A percentile compares a stretch with the other conserved stretches of the same genome.
Evolutionary conservation across 2,888 invertebrate species (phyloP).

Genomic region (Mermis nigrescens): DNA sequence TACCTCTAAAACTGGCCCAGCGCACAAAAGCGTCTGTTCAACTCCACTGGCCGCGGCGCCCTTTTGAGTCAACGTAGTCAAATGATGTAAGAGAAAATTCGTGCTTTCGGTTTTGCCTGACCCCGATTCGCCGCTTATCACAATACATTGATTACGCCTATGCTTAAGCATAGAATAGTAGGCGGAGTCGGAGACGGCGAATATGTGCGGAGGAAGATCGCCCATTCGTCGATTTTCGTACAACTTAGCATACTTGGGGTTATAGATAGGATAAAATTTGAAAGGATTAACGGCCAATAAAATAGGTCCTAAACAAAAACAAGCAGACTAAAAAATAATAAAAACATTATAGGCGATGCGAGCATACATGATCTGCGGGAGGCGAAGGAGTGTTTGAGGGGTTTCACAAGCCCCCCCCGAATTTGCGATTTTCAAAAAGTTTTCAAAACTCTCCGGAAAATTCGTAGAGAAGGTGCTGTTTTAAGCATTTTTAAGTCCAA

Average conservation of each 20-base stretch:
- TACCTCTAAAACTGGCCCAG: conserved; percentile 76
- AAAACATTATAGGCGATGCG: too few relatives aligned
- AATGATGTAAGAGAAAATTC: conserved; percentile 76
- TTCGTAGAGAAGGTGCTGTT: too few relatives aligned
- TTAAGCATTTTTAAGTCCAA: too few relatives aligned
- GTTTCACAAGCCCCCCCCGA: too few relatives aligned
- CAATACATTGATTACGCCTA: conserved; percentile 73
- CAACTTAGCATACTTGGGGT: conserved; percentile 83
- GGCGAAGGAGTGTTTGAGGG: too few relatives aligned
- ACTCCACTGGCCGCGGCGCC: conserved; percentile 84
- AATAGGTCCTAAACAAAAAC: too few relatives aligned
- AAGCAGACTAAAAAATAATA: too few relatives aligned
- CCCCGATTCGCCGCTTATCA: conserved; percentile 48
- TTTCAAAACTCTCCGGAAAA: too few relatives aligned
- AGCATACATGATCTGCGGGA: too few relatives aligned
- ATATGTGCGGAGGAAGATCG: conserved; percentile 83
- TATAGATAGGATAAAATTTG: conserved; percentile 82
- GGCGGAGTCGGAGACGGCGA: conserved; percentile 80
- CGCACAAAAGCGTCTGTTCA: conserved; percentile 82
- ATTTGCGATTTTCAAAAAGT: too few relatives aligned
- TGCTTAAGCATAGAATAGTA: conserved; percentile 82
- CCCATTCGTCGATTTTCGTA: conserved; percentile 72
- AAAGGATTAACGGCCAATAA: conserved; percentile 76
- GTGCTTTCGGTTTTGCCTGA: conserved; percentile 94
- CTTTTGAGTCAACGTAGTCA: conserved; percentile 81